Conservation (phyloP, 2,113 vertebrate genomes). For the Etheostoma spectabile region DNA sequence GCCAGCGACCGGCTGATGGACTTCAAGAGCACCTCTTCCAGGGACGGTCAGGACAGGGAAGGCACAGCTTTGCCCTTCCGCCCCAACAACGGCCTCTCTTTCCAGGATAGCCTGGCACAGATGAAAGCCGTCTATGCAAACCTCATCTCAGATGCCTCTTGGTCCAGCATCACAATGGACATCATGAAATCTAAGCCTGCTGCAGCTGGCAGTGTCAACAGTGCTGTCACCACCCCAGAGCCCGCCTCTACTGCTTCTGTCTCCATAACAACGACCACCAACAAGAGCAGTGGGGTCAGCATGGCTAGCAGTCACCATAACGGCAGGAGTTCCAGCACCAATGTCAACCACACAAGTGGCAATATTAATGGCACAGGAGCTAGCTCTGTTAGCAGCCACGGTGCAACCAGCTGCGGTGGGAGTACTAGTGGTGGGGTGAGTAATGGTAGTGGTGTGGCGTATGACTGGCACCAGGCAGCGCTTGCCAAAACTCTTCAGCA, state of each 20-base stretch:
- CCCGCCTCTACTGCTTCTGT: constrained; percentile 73
- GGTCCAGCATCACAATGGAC: constrained; percentile 96
- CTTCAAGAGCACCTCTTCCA: constrained; percentile 93
- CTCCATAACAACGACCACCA: constrained; percentile 72
- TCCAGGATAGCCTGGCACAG: constrained; percentile 98
- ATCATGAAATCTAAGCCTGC: constrained; percentile 92
- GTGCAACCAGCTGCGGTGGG: constrained; percentile 82
- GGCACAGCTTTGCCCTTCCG: constrained; percentile 78
- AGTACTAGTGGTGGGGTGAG: constrained; percentile 75
- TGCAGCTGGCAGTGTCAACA: constrained; percentile 70
- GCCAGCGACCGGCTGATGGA: constrained; percentile 93
- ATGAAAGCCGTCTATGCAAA: constrained; percentile 99
- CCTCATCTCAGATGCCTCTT: constrained; percentile 97
- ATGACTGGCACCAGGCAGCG: constrained; percentile 99
- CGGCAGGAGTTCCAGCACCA: constrained; percentile 85
- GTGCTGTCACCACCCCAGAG: constrained; percentile 70
- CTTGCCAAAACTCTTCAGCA: constrained; percentile 98
- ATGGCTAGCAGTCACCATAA: constrained; percentile 79
- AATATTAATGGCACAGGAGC: constrained; percentile 79
- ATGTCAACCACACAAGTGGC: constrained; percentile 75
- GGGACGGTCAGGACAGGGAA: constrained; percentile 92
- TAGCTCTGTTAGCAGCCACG: constrained; percentile 77
- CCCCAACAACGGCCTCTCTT: constrained; percentile 87
- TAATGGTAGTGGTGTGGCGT: constrained; percentile 89
- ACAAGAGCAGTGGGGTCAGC: constrained; percentile 78